Evolutionary conservation across 2,888 invertebrate species (phyloP).

Genomic region (Neelides folsomi): DNA sequence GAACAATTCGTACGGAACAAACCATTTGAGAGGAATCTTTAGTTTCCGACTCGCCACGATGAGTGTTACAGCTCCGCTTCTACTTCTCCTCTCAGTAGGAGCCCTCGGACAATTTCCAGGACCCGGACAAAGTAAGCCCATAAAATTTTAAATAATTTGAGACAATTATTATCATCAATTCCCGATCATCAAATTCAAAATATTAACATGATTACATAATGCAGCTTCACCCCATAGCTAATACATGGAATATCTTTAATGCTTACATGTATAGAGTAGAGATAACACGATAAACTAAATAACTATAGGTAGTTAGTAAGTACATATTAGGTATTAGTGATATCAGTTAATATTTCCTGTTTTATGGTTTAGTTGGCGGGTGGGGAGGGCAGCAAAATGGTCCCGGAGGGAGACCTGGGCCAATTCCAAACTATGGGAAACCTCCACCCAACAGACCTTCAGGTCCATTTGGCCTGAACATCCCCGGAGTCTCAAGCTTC

Average conservation of each 20-base stretch:
- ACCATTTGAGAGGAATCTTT: neutral
- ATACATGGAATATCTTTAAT: no score
- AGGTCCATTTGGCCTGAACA: conserved; percentile 14
- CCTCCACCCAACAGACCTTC: conserved; percentile 11
- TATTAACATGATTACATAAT: no score
- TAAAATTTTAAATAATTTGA: neutral
- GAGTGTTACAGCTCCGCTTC: neutral
- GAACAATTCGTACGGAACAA: conserved; percentile 17
- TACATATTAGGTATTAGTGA: no score
- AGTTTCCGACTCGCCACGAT: neutral
- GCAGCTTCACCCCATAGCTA: no score
- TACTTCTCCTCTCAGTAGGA: conserved; percentile 1
- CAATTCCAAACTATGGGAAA: conserved; percentile 8
- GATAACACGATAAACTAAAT: no score
- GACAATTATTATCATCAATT: no score
- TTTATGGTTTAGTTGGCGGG: neutral
- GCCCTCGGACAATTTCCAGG: conserved; percentile 4
- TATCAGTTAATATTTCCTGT: neutral
- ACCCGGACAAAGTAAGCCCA: neutral
- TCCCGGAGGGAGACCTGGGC: conserved; percentile 1
- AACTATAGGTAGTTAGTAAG: no score
- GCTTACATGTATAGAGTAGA: no score
- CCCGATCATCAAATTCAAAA: no score
- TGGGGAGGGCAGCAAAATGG: conserved; percentile 1
- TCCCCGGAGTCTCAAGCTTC: neutral